Evolutionary conservation across 2,797 vertebrate species (phyloP), one percentile per base, ranked within the genome.

Genomic region (Sphenopsis melanotis): DNA sequence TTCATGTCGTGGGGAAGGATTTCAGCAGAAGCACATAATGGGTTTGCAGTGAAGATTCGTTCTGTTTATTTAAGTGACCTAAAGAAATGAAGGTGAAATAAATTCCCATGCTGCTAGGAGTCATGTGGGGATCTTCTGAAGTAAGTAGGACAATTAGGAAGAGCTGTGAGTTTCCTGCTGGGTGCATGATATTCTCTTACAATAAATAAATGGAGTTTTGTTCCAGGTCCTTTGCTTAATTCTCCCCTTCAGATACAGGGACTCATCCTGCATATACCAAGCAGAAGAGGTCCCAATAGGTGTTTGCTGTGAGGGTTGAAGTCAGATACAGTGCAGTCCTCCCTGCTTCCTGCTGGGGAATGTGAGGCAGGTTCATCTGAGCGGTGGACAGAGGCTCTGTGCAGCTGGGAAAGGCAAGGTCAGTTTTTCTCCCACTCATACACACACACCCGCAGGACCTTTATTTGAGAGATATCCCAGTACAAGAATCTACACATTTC

Each of bases 11-110:
- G 19, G 65, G 95, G 78, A 92, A 71, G 57, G 78, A 90, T 95
- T 97, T 97, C 69, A 87, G 89, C 80, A 94, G 90, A 95, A 95
- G 80, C 47, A 82, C 87, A 78, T 88, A 56, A 80, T 83, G 61
- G 76, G 70, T 93, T 96, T 94, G 64, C 94, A 97, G 94, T 95
- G 92, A 88, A 72, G 74, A 88, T 88, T 76, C 74, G 10, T 64
- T 82, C 41, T 89, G 60, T 90, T 96, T 96, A 87, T 95, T 95
- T 95, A 95, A 95, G 91, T 95, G 82, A 95, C 90, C 89, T 95
- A 66, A 90, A 70, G 95, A 97, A 96, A 93, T 89, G 49, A 96
- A 97, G 90, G 93, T 94, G 84, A 84, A 96, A 78, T 90, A 94
- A 91, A 61, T 96, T 95, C 60, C 85, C 24, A 23, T 94, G 92